Percentiles rank a stretch among this genome's conserved stretches.
Evolutionary conservation across 2,888 invertebrate species (phyloP).

Genomic region (Heteromyza rotundicornis): DNA sequence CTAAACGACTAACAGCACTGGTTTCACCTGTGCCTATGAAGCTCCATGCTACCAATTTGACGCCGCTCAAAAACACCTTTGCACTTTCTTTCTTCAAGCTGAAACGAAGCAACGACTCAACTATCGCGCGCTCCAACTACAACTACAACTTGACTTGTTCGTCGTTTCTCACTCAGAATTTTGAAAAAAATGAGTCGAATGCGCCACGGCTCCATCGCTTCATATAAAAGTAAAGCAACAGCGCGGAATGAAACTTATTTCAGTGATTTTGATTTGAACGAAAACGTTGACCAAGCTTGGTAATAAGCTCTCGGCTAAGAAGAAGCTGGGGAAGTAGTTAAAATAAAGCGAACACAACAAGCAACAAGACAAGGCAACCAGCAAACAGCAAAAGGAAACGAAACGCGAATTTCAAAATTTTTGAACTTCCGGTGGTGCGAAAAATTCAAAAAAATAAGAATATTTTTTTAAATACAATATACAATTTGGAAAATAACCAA

Average conservation of each 20-base stretch:
- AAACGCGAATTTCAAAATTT: neutral
- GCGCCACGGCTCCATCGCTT: conserved; percentile 28
- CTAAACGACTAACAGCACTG: too few species aligned
- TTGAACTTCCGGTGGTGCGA: neutral
- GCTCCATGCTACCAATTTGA: too few species aligned
- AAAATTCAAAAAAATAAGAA: neutral
- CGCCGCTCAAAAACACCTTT: too few species aligned
- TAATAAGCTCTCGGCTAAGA: neutral
- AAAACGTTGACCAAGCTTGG: conserved; percentile 43
- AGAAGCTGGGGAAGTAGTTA: neutral
- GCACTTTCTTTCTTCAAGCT: too few species aligned
- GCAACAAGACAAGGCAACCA: neutral
- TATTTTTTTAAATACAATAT: neutral
- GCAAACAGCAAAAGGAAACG: neutral
- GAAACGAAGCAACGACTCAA: too few species aligned
- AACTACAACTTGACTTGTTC: neutral
- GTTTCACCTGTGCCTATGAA: too few species aligned
- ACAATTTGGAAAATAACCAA: neutral
- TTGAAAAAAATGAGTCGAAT: conserved; percentile 36
- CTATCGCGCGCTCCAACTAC: neutral
- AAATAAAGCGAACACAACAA: neutral
- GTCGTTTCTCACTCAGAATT: conserved; percentile 36
- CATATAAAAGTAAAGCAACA: conserved; percentile 62
- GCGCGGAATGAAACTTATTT: conserved; percentile 60
- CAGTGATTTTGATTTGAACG: conserved; percentile 61